These are phyloP conservation scores for Apis cerana DNA, from an alignment of 1,140 invertebrate genomes.

Conservation along the genomic window DNA sequence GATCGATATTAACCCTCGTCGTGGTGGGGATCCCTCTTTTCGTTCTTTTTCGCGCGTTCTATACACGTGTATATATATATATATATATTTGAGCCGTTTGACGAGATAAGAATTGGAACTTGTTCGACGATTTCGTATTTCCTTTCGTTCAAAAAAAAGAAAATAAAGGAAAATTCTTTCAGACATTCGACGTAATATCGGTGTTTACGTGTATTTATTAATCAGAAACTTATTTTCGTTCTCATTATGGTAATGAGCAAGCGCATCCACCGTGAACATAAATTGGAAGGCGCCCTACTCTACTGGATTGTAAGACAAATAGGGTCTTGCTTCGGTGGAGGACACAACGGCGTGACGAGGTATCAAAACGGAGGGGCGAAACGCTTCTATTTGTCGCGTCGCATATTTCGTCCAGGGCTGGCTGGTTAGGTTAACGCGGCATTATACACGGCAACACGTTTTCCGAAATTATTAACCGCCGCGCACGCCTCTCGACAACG, in stretches of 20 bases:
- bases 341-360: background rate
- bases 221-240: no score
- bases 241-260: background rate
- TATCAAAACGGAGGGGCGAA: background rate
- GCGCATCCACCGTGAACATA: no score
- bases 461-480: slow-evolving; percentile 46
- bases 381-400: slow-evolving; percentile 1
- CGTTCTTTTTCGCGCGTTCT: no score
- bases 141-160: no score
- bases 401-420: background rate
- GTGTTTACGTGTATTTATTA: no score
- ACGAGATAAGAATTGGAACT: no score
- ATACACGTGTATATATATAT: no score
- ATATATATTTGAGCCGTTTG: no score
- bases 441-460: background rate
- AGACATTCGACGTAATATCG: no score
- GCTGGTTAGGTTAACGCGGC: background rate
- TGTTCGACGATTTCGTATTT: no score
- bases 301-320: background rate
- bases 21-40: background rate
- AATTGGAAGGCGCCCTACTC: background rate
- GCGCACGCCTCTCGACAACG: slow-evolving; percentile 9
- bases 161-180: no score
- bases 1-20: slow-evolving; percentile 4
- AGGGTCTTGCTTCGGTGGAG: background rate